phyloP scores from a whole-genome alignment of 2,888 invertebrate genomes.

The Syritta pipiens region DNA sequence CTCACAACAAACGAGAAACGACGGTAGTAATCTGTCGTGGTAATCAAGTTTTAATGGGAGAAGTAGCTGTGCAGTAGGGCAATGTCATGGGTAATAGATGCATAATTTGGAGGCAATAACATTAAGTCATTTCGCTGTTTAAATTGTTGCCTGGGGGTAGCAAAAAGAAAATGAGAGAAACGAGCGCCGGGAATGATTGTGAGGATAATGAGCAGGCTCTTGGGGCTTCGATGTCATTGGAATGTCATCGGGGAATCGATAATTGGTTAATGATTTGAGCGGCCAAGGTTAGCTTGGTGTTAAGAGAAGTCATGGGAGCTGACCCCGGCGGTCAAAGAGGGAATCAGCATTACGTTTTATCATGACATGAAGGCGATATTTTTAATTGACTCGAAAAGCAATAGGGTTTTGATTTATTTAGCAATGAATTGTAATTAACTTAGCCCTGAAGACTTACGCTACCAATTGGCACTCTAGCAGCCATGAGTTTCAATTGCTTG shows the following conservation, averaged over 20 bases:
- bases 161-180: no score
- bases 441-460: no score
- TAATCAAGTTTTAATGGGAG: conserved; percentile 56
- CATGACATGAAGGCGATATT: no score
- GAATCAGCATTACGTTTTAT: no score
- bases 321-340: no score
- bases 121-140: conserved; percentile 25
- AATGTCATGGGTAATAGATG: conserved; percentile 42
- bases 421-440: no score
- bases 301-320: conserved; percentile 27
- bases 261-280: conserved; percentile 19
- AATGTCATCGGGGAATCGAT: conserved; percentile 42
- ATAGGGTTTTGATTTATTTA: no score
- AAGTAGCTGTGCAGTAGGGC: conserved; percentile 18
- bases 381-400: no score
- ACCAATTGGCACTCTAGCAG: no score
- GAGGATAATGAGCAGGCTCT: conserved; percentile 30
- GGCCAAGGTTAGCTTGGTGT: conserved; percentile 15
- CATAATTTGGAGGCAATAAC: conserved; percentile 45
- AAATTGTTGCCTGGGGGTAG: conserved; percentile 22
- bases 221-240: conserved; percentile 22
- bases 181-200: no score
- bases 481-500: no score
- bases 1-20: neutral
- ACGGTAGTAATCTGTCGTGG: conserved; percentile 31